A percentile compares a stretch with the other conserved stretches of the same genome.
Conservation (phyloP, 2,113 vertebrate genomes). For the Proterorhinus semilunaris region DNA sequence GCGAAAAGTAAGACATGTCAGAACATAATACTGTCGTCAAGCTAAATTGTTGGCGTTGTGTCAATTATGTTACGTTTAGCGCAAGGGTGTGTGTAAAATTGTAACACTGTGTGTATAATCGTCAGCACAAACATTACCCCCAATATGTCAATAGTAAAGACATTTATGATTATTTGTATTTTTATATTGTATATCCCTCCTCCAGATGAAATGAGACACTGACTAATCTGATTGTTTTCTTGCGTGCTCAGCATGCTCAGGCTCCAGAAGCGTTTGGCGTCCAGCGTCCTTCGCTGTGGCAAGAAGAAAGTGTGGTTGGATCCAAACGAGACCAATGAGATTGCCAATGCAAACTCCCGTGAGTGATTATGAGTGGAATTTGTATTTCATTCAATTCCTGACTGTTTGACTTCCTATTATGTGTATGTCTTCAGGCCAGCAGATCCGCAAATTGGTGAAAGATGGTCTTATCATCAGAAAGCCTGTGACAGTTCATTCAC, state of each 20-base stretch:
- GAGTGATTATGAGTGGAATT: constrained; percentile 21
- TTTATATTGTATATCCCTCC: not conserved
- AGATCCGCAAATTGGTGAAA: constrained; percentile 94
- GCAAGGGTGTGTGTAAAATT: too few relatives aligned
- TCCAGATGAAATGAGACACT: not conserved
- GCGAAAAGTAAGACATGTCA: constrained; percentile 8
- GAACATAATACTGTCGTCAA: not conserved
- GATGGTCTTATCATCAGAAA: constrained; percentile 96
- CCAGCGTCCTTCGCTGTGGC: constrained; percentile 93
- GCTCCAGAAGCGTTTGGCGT: constrained; percentile 95
- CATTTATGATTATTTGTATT: too few relatives aligned
- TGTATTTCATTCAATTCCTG: too few relatives aligned
- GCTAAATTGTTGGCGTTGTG: too few relatives aligned
- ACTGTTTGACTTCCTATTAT: not conserved
- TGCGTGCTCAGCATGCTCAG: constrained; percentile 83
- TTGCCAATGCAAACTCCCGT: constrained; percentile 96
- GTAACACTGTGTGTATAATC: too few relatives aligned
- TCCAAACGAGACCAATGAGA: constrained; percentile 96
- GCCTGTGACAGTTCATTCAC: constrained; percentile 92
- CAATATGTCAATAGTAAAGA: too few relatives aligned
- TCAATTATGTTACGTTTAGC: too few relatives aligned
- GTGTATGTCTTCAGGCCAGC: constrained; percentile 79
- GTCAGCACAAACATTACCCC: too few relatives aligned
- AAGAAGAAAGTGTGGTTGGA: constrained; percentile 98
- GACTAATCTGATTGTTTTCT: not conserved